Evolutionary conservation across 2,888 invertebrate genomes (phyloP).

Genomic region (Cheilosia vulpina): DNA sequence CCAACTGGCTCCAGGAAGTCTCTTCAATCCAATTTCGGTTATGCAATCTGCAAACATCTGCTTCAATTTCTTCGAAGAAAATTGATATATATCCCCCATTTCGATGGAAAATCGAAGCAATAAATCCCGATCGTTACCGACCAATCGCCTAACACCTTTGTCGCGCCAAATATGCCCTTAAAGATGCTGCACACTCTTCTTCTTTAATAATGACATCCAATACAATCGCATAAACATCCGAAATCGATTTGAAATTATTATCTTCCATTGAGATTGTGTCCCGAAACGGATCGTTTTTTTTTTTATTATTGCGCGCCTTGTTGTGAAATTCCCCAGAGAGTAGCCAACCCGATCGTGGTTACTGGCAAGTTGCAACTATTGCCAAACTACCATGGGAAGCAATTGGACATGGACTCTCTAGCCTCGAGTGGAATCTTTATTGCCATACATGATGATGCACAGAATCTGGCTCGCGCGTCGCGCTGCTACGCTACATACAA

Average conservation of each 20-base stretch:
- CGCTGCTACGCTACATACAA: slow-evolving; percentile 31
- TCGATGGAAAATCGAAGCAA: slow-evolving; percentile 46
- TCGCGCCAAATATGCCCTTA: slow-evolving; percentile 18
- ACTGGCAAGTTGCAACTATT: slow-evolving; percentile 30
- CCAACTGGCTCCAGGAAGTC: slow-evolving; percentile 37
- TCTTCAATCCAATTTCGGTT: slow-evolving; percentile 23
- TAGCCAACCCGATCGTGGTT: slow-evolving; percentile 24
- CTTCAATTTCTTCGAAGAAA: slow-evolving; percentile 46
- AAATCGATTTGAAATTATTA: slow-evolving; percentile 46
- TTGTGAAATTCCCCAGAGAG: slow-evolving; percentile 62
- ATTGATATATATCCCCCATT: slow-evolving; percentile 56
- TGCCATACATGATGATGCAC: slow-evolving; percentile 67
- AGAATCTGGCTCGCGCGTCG: slow-evolving; percentile 36
- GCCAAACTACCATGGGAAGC: slow-evolving; percentile 69
- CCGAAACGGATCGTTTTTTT: slow-evolving; percentile 55
- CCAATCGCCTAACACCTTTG: slow-evolving; percentile 11
- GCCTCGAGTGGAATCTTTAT: slow-evolving; percentile 71
- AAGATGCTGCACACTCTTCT: slow-evolving; percentile 1
- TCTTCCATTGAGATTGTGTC: slow-evolving; percentile 24
- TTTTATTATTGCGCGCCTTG: slow-evolving; percentile 2
- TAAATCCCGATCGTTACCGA: slow-evolving; percentile 51
- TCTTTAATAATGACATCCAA: slow-evolving; percentile 23
- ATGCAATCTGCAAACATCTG: slow-evolving; percentile 66
- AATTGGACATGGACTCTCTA: slow-evolving; percentile 64
- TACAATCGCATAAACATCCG: slow-evolving; percentile 34